phyloP scores from a whole-genome alignment of 37 sponge, comb jelly and placozoan genomes.

The Halichondria panicea region DNA sequence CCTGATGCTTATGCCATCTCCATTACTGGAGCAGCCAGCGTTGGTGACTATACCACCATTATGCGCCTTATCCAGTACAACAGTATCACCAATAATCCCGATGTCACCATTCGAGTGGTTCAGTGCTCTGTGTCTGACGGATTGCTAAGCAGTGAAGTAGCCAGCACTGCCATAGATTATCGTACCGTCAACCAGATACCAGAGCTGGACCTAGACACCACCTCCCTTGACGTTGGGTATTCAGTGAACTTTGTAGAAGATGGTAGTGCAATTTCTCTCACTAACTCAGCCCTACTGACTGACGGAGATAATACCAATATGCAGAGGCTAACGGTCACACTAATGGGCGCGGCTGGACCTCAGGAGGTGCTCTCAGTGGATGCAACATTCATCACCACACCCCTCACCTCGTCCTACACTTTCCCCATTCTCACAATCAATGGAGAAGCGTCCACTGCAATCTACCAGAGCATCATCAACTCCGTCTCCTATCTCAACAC shows the following conservation, averaged over 20 bases:
- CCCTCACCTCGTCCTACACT: slow-evolving; percentile 9
- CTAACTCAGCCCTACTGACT: slow-evolving; percentile 5
- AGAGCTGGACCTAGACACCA: slow-evolving; percentile 32
- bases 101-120: slow-evolving; percentile 14
- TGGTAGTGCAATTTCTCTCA: slow-evolving; percentile 29
- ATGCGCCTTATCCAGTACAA: slow-evolving; percentile 32
- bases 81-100: slow-evolving; percentile 38
- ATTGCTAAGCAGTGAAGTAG: slow-evolving; percentile 2
- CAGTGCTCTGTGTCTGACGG: slow-evolving; percentile 54
- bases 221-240: background rate
- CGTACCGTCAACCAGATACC: slow-evolving; percentile 11
- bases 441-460: slow-evolving; percentile 18
- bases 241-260: slow-evolving; percentile 35
- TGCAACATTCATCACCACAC: background rate
- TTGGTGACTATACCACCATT: slow-evolving; percentile 19
- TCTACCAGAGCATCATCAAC: slow-evolving; percentile 29
- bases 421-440: slow-evolving; percentile 36
- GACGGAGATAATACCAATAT: slow-evolving; percentile 48
- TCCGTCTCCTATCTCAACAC: slow-evolving; percentile 57
- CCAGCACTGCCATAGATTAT: slow-evolving; percentile 25
- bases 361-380: slow-evolving; percentile 4
- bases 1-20: slow-evolving; percentile 2
- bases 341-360: slow-evolving; percentile 4
- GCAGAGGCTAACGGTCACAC: slow-evolving; percentile 23
- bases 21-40: slow-evolving; percentile 27